phyloP scores from a whole-genome alignment of 2,888 invertebrate species.

The Calliopum simillimum region DNA sequence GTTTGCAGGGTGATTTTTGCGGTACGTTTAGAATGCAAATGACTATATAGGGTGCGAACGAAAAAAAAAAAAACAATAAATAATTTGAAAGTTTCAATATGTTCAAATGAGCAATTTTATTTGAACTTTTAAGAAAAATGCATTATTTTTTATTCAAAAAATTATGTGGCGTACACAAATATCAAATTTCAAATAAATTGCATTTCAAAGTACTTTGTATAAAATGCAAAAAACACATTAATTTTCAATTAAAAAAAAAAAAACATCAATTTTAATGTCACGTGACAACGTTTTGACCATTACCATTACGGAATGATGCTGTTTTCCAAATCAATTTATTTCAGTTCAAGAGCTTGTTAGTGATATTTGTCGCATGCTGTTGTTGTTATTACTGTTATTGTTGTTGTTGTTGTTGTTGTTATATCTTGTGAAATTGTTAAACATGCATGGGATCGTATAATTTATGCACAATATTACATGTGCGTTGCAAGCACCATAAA shows the following conservation, averaged over 20 bases:
- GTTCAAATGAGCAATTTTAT: neutral
- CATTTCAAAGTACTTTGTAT: too few relatives aligned
- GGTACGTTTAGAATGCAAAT: too few relatives aligned
- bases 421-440: constrained; percentile 52
- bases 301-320: neutral
- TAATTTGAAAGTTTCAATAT: constrained; percentile 26
- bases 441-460: constrained; percentile 17
- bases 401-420: neutral
- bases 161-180: constrained; percentile 4
- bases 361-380: neutral
- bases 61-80: too few relatives aligned
- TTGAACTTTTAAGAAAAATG: too few relatives aligned
- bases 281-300: constrained; percentile 2
- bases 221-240: neutral
- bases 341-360: neutral
- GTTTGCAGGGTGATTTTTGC: neutral
- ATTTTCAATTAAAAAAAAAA: too few relatives aligned
- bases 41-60: too few relatives aligned
- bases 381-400: constrained; percentile 19
- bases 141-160: too few relatives aligned
- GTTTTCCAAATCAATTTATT: neutral
- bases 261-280: neutral
- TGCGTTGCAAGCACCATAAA: constrained; percentile 28
- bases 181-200: constrained; percentile 23
- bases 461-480: constrained; percentile 32